Percentiles rank a stretch among this genome's conserved stretches.
Conservation (phyloP, 2,888 invertebrate genomes). For the Selenia dentaria region DNA sequence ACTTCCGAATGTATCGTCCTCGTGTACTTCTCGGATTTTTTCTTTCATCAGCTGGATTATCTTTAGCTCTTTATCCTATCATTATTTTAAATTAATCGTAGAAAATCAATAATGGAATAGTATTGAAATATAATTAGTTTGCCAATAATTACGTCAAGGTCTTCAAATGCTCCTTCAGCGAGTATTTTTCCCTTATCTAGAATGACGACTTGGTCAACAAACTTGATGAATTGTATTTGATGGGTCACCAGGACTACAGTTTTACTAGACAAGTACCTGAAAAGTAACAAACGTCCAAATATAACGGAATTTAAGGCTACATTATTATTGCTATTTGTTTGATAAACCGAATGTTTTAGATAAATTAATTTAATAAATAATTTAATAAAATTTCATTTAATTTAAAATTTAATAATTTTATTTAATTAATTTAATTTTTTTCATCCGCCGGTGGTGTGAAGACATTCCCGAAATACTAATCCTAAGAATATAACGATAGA, state of each 20-base stretch:
- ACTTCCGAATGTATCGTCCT: conserved; percentile 47
- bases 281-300: not conserved
- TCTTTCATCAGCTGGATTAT: conserved; percentile 69
- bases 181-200: conserved; percentile 69
- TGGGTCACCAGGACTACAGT: conserved; percentile 92
- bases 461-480: too few relatives aligned
- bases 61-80: conserved; percentile 60
- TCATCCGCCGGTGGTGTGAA: too few relatives aligned
- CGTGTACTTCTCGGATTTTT: conserved; percentile 60
- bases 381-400: too few relatives aligned
- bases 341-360: too few relatives aligned
- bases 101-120: too few relatives aligned
- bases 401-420: too few relatives aligned
- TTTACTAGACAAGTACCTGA: conserved; percentile 85
- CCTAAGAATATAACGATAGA: too few relatives aligned
- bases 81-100: not conserved
- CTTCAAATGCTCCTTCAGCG: conserved; percentile 64
- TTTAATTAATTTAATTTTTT: too few relatives aligned
- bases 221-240: conserved; percentile 91
- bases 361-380: too few relatives aligned
- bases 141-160: conserved; percentile 57
- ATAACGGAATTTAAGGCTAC: too few relatives aligned
- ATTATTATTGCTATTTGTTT: too few relatives aligned
- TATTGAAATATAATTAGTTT: too few relatives aligned
- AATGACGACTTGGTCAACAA: conserved; percentile 85